These are phyloP conservation scores for Nymphalis polychloros DNA, from an alignment of 2,888 invertebrate species.

Conservation along the genomic window DNA sequence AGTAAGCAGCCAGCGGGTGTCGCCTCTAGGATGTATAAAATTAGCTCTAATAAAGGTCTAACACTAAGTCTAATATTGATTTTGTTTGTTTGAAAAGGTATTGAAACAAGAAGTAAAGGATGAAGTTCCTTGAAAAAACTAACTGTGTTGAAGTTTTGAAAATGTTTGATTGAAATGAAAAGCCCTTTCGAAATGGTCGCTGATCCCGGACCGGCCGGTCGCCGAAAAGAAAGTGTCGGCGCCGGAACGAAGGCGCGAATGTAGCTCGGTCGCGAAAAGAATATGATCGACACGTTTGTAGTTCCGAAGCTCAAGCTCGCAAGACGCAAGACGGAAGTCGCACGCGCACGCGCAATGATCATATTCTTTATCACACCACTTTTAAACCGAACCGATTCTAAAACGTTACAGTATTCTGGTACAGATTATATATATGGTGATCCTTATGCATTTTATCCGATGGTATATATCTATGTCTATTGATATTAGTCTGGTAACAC, in stretches of 20 bases:
- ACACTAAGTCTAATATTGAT: constrained; percentile 84
- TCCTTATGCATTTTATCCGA: constrained; percentile 61
- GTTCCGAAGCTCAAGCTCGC: constrained; percentile 57
- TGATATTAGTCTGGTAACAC: constrained; percentile 54
- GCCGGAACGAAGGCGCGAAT: constrained; percentile 60
- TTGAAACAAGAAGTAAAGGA: constrained; percentile 92
- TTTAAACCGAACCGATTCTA: constrained; percentile 15
- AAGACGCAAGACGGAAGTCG: constrained; percentile 68
- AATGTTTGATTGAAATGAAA: constrained; percentile 79
- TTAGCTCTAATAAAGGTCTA: constrained; percentile 75
- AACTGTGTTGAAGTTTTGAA: constrained; percentile 81
- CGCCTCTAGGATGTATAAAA: constrained; percentile 69
- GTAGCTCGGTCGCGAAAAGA: constrained; percentile 68
- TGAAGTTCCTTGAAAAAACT: constrained; percentile 84
- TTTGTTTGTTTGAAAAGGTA: constrained; percentile 92
- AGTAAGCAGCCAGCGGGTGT: constrained; percentile 63
- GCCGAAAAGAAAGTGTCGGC: constrained; percentile 56
- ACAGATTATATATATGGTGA: constrained; percentile 52
- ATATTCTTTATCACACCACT: constrained; percentile 64
- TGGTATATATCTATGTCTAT: constrained; percentile 59
- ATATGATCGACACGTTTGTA: constrained; percentile 67
- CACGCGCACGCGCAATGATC: constrained; percentile 56
- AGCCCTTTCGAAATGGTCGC: constrained; percentile 71
- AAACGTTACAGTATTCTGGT: constrained; percentile 47
- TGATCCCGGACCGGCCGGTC: constrained; percentile 47